A percentile compares a stretch with the other conserved stretches of the same genome.
Conservation (phyloP, 2,797 vertebrate species). For the Lepilemur septentrionalis region DNA sequence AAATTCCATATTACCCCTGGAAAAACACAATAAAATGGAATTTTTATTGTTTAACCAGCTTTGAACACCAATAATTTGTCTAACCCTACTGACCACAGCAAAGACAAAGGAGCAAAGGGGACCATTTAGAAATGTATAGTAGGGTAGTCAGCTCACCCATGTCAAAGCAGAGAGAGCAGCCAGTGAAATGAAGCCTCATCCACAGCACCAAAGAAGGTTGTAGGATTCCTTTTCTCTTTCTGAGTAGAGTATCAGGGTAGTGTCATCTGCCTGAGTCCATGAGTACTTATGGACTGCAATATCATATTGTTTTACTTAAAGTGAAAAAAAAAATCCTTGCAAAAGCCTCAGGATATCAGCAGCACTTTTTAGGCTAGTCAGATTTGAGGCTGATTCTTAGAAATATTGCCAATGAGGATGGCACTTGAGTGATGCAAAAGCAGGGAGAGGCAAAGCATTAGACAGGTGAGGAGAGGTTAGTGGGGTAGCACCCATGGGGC, state of each 20-base stretch:
- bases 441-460: background rate
- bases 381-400: slow-evolving; percentile 27
- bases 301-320: slow-evolving; percentile 56
- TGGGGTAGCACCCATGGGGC: background rate
- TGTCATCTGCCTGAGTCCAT: background rate
- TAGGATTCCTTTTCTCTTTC: background rate
- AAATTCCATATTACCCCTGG: background rate
- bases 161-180: background rate
- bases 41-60: background rate
- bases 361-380: slow-evolving; percentile 6
- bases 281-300: background rate
- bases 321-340: background rate
- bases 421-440: background rate
- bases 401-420: background rate
- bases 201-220: background rate
- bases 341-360: background rate
- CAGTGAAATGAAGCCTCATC: background rate
- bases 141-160: background rate
- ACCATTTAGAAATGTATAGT: background rate
- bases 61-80: background rate
- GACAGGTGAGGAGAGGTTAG: slow-evolving; percentile 32
- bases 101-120: background rate
- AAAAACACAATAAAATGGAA: background rate
- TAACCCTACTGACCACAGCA: background rate
- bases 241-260: background rate